Base-by-base conservation (phyloP, 2,888 invertebrate genomes). In the Eupithecia subfuscata region DNA sequence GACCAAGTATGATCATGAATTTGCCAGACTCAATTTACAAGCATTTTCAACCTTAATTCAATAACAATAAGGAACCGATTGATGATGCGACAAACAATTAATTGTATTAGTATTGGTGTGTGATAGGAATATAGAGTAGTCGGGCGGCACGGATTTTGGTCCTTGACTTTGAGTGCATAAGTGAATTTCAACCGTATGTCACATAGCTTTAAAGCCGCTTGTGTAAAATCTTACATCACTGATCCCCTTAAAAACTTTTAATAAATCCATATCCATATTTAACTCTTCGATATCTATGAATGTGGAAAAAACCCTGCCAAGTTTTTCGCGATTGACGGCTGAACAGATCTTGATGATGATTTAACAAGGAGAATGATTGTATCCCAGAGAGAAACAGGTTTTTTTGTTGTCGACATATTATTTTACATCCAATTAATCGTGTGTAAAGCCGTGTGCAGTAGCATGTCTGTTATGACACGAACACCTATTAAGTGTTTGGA, bases 41-140 rank as follows among this genome's bases (percentile, higher is more conserved):
- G 67, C 63, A 75, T 69, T 71, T 48, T 69, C 71, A 34, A 76
- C 76, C 69, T 75, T 76, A 78, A 68, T 1, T 2, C 40, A 14
- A 70, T 67, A 60, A 14, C 1, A 30, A 74, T 77, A 77, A 74
- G 71, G 48, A 18, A 40, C 40, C 12, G 65, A 18, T 65, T 67
- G 65, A 87, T 89, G 89, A 88, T 87, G 87, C 60, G 25, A 88
- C 88, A 90, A 85, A 89, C 89, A 93, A 92, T 94, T 93, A 93
- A 94, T 94, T 92, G 91, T 92, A 93, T 93, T 93, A 93, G 93
- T 92, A 94, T 88, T 87, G 88, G 74, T 80, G 85, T 89, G 90
- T 82, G 89, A 65, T 71, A 80, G 78, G 93, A 92, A 92, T 93
- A 43, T 68, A 43, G 45, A 52, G 37, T 77, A 77, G 73, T 25